Percentiles rank a stretch among this genome's conserved stretches.
These are phyloP conservation scores for Naso thynnoides DNA, from an alignment of 2,797 vertebrate species.

Conservation along the genomic window DNA sequence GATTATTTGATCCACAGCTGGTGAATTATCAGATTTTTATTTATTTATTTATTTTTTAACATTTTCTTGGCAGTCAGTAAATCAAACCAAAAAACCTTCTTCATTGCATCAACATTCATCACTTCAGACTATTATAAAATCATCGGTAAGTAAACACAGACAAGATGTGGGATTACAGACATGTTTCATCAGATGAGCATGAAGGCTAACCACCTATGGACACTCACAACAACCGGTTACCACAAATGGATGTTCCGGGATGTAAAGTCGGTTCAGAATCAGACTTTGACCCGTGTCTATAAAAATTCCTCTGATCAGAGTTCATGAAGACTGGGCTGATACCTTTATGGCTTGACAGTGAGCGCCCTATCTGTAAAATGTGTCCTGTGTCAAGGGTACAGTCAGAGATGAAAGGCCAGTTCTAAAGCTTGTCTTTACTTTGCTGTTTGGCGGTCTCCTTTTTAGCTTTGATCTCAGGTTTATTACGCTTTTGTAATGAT, in stretches of 20 bases:
- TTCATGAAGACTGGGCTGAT: constrained; percentile 59
- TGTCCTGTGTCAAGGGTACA: background rate
- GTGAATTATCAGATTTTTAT: background rate
- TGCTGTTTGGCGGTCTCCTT: background rate
- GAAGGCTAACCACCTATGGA: background rate
- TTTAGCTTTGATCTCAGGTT: constrained; percentile 23
- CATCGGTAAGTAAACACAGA: background rate
- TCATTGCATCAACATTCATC: too few relatives aligned
- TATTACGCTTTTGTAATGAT: constrained; percentile 56
- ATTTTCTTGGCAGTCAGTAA: background rate
- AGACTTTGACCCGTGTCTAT: constrained; percentile 63
- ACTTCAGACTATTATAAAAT: too few relatives aligned
- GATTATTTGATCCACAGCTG: background rate
- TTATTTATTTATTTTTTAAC: too few relatives aligned
- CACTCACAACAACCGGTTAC: background rate
- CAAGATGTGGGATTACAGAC: background rate
- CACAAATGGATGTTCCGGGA: background rate
- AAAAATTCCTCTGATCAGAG: constrained; percentile 47
- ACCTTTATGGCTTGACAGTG: constrained; percentile 68
- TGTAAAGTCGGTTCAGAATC: background rate
- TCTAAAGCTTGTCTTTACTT: constrained; percentile 24
- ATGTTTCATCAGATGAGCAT: background rate
- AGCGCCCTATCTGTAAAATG: constrained; percentile 31
- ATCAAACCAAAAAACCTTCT: background rate
- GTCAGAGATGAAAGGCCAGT: constrained; percentile 51